Evolutionary conservation across 2,797 vertebrate genomes (phyloP).

Genomic region (Alosa sapidissima): DNA sequence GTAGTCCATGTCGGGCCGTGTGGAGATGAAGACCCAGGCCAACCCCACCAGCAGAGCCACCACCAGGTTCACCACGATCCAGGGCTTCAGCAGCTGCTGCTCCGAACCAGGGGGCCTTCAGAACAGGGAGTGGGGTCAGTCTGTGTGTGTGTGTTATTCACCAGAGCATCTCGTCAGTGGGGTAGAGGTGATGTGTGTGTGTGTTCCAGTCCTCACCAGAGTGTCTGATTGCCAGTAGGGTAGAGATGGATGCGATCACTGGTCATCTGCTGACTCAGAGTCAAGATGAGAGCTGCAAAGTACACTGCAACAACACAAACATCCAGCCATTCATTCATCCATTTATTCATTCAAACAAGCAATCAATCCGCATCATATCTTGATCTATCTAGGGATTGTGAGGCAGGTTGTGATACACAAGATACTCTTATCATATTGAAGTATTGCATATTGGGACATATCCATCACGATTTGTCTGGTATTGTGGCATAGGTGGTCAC

Average conservation of each 20-base stretch:
- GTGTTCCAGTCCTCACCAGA: slow-evolving; percentile 73
- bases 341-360: background rate
- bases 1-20: slow-evolving; percentile 86
- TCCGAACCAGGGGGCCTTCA: slow-evolving; percentile 69
- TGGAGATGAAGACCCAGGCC: slow-evolving; percentile 89
- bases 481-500: background rate
- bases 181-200: background rate
- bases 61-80: slow-evolving; percentile 83
- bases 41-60: slow-evolving; percentile 86
- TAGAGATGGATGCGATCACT: slow-evolving; percentile 92
- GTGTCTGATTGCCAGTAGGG: slow-evolving; percentile 79
- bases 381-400: no score
- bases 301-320: slow-evolving; percentile 77
- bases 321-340: background rate
- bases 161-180: background rate
- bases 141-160: slow-evolving; percentile 7
- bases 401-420: no score
- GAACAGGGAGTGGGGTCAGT: background rate
- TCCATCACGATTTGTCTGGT: background rate
- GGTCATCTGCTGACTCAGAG: slow-evolving; percentile 94
- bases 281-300: slow-evolving; percentile 88
- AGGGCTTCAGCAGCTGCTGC: slow-evolving; percentile 78
- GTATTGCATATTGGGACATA: no score
- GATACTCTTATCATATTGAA: no score
- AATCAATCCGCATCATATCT: no score